These are phyloP conservation scores for Pygocentrus nattereri DNA, from an alignment of 2,797 vertebrate species.

Conservation along the genomic window DNA sequence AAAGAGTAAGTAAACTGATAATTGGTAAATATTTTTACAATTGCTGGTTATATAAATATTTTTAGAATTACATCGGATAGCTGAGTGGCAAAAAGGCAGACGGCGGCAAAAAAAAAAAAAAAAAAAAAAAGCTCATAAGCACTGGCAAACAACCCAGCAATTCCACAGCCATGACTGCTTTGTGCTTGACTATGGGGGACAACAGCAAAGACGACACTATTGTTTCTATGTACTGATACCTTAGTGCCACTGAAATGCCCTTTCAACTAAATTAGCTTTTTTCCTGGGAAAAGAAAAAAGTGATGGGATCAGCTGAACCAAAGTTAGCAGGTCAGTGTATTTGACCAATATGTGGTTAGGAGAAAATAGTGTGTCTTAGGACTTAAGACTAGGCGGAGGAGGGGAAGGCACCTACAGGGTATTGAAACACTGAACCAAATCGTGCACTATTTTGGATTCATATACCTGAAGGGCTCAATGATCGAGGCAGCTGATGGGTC, in stretches of 20 bases:
- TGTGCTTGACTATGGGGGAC: neutral
- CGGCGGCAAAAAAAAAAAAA: no score
- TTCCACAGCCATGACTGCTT: neutral
- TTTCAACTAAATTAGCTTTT: constrained; percentile 1
- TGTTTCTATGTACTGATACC: constrained; percentile 24
- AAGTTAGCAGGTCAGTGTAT: constrained; percentile 5
- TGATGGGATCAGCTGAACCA: neutral
- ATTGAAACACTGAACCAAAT: constrained; percentile 63
- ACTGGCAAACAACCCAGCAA: neutral
- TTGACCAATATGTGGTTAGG: neutral
- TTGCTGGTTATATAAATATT: no score
- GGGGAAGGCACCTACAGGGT: neutral
- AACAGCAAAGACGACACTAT: constrained; percentile 1
- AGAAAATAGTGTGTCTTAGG: neutral
- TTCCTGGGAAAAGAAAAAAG: neutral
- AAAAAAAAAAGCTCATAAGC: neutral
- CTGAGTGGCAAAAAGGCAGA: neutral
- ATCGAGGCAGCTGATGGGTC: constrained; percentile 97
- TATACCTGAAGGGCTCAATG: constrained; percentile 98
- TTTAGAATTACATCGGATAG: no score
- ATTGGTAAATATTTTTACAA: neutral
- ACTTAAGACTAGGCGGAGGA: neutral
- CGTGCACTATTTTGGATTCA: constrained; percentile 57
- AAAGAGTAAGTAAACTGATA: neutral
- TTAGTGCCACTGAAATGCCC: neutral